Evolutionary conservation across 2,888 invertebrate genomes (phyloP), one percentile per base, ranked within the genome.

Genomic region (Nezara viridula): DNA sequence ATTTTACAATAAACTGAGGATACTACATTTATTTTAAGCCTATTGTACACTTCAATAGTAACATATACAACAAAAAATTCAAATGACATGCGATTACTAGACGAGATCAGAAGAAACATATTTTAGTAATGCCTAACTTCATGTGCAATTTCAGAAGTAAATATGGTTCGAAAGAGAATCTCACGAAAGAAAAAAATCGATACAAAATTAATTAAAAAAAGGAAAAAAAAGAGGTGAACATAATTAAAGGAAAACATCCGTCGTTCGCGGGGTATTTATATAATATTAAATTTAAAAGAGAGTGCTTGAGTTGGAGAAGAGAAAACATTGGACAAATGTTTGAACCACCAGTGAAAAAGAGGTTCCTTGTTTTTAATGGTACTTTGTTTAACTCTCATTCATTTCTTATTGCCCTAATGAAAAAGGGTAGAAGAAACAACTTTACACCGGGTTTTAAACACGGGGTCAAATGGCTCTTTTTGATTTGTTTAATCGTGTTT

Each of bases 351-450:
- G 32, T 21, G 7, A 37, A 73, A 73, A 66, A 37, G 37, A 21
- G 66, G 32, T 73, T 73, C 66, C 66, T 73, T 73, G 32, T 37
- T 73, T 37, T 37, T 37, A 37, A 32, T 73, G 16, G 66, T 21
- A 73, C 66, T 37, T 73, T 73, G 66, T 73, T 73, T 21, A 37
- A 14, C 66, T 37, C 66, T 37, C 66, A 37, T 73, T 73, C 32
- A 73, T 37, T 37, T 37, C 37, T 73, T 73, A 73, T 73, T 73
- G 66, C 66, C 66, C 21, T 73, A 73, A 73, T 73, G 32, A 73
- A 73, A 73, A 37, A 37, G 32, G 32, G 32, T 37, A 19, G 24
- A 37, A 37, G 32, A 19, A 37, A 21, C 32, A 73, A 73, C 66
- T 19, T 73, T 37, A 73, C 32, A 19, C 32, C 21, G 32, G 6